Evolutionary conservation across 2,113 vertebrate genomes (phyloP), one percentile per base, ranked within the genome.

Genomic region (Variabilichromis moorii): DNA sequence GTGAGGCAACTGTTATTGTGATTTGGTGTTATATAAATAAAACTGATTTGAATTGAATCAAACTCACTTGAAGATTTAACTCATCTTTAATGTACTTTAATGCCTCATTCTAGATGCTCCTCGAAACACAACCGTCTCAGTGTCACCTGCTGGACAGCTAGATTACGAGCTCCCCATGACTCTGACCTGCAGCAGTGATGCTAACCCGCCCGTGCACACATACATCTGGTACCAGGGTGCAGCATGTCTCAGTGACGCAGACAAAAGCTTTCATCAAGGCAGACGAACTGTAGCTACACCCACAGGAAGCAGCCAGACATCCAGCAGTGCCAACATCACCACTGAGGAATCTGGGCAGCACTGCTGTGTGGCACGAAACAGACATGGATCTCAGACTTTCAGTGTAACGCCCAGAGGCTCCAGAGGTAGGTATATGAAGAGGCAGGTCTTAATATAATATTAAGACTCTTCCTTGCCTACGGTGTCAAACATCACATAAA

Each of bases 181-280:
- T 37, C 90, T 95, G 84, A 95, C 86, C 89, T 95, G 95, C 93
- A 95, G 91, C 86, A 95, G 95, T 21, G 93, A 94, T 11, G 95
- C 94, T 21, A 95, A 94, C 93, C 95, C 95, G 1, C 89, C 92
- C 8, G 94, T 94, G 13, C 89, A 11, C 37, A 61, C 83, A 1
- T 95, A 84, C 83, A 16, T 59, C 50, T 95, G 94, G 94, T 94
- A 94, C 88, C 68, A 80, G 61, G 93, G 89, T 3, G 59, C 10
- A 51, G 91, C 86, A 1, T 95, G 95, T 86, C 59, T 61, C 37
- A 45, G 83, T 4, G 24, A 37, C 7, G 47, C 83, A 31, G 87
- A 93, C 81, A 91, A 33, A 51, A 90, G 92, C 82, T 61, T 59
- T 50, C 12, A 92, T 66, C 82, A 37, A 14, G 86, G 40, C 4